Evolutionary conservation across 2,888 invertebrate species (phyloP).

Genomic region (Tipula confusa): DNA sequence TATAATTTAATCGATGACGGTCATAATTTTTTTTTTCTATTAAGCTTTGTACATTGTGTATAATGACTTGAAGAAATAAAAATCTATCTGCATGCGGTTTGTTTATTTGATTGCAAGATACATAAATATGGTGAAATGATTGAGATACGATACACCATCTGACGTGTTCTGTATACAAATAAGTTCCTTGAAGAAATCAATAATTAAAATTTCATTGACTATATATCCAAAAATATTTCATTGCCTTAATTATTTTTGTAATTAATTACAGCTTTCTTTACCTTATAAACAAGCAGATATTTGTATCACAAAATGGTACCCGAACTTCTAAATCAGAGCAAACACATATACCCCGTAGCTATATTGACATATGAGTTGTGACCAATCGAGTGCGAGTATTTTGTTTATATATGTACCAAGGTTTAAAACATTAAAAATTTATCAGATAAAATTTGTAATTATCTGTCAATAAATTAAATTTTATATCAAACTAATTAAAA

Average conservation of each 20-base stretch:
- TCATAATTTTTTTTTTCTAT: constrained; percentile 3
- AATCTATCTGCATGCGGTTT: background rate
- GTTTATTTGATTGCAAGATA: background rate
- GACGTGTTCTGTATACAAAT: background rate
- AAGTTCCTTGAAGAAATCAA: constrained; percentile 20
- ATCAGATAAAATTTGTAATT: background rate
- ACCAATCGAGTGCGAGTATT: background rate
- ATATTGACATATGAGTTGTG: background rate
- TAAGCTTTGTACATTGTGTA: background rate
- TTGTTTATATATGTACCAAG: background rate
- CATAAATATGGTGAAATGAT: background rate
- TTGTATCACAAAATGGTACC: background rate
- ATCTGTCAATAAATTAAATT: background rate
- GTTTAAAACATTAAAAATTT: background rate
- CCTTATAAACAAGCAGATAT: background rate
- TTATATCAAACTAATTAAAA: constrained; percentile 20
- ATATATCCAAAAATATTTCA: background rate
- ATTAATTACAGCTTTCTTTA: background rate
- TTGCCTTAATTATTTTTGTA: background rate
- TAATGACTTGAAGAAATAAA: constrained; percentile 12
- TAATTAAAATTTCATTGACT: constrained; percentile 14
- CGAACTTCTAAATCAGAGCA: background rate
- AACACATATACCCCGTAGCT: background rate
- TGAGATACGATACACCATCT: background rate
- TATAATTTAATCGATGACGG: background rate